These are phyloP conservation scores for Artemisiospiza belli DNA, from an alignment of 2,113 vertebrate genomes.

Conservation along the genomic window DNA sequence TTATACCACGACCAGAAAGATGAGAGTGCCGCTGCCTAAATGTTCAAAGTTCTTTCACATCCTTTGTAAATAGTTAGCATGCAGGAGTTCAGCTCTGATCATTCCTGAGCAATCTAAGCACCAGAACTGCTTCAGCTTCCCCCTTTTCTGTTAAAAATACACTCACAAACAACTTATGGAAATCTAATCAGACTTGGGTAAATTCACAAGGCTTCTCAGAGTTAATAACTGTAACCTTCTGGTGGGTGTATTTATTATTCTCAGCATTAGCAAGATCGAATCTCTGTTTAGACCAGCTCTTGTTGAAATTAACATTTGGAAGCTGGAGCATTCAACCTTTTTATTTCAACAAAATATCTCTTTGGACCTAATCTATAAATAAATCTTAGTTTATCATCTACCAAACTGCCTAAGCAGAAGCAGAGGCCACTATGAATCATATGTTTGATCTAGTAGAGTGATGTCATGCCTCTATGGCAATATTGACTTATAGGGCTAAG, in stretches of 20 bases:
- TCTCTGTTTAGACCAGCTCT: neutral
- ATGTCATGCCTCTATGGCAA: neutral
- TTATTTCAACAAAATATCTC: conserved; percentile 3
- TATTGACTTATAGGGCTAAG: neutral
- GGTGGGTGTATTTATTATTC: neutral
- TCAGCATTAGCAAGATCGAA: neutral
- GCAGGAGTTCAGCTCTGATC: neutral
- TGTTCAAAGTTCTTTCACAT: neutral
- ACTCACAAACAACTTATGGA: neutral
- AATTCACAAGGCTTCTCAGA: neutral
- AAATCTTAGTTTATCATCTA: conserved; percentile 40
- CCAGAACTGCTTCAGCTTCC: neutral
- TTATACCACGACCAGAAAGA: neutral
- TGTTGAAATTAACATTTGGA: neutral
- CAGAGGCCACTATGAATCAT: neutral
- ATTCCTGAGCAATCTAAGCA: neutral
- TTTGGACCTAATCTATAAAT: conserved; percentile 1
- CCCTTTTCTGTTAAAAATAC: neutral
- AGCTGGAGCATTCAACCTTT: neutral
- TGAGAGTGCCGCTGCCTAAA: neutral
- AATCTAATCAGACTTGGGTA: neutral
- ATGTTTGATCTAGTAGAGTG: neutral
- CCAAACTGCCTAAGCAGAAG: conserved; percentile 6
- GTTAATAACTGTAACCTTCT: neutral
- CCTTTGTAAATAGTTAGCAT: neutral